phyloP scores from a whole-genome alignment of 2,797 vertebrate species.

The Alexandromys oeconomus region DNA sequence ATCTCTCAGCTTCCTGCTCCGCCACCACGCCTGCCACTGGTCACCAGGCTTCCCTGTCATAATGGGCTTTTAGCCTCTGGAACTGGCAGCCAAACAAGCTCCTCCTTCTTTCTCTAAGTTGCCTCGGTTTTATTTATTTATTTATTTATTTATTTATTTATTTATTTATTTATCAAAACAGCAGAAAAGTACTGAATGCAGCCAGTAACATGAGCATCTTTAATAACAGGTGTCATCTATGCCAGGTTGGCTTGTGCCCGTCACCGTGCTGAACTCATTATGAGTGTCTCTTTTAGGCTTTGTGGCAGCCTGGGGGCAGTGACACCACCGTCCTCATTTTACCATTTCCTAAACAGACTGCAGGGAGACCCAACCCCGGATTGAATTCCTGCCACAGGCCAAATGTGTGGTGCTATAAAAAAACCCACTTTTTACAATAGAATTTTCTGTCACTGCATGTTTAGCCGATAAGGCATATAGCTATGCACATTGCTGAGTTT shows the following conservation, averaged over 20 bases:
- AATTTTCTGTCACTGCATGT: neutral
- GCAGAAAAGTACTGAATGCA: no score
- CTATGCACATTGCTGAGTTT: neutral
- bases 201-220: neutral
- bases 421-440: neutral
- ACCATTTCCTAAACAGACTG: neutral
- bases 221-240: neutral
- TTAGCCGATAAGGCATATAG: neutral
- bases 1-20: neutral
- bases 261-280: neutral
- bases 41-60: neutral
- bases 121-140: no score
- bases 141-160: no score
- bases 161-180: no score
- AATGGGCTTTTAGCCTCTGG: neutral
- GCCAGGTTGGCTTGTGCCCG: neutral
- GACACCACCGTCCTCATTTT: neutral
- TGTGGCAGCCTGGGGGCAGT: neutral
- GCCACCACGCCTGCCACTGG: fast-evolving
- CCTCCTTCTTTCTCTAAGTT: no score
- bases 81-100: neutral
- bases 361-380: neutral
- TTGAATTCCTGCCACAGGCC: neutral
- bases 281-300: neutral
- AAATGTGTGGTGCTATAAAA: neutral